Evolutionary conservation across 2,797 vertebrate species (phyloP), one percentile per base, ranked within the genome.

Genomic region (Eospalax fontanierii): DNA sequence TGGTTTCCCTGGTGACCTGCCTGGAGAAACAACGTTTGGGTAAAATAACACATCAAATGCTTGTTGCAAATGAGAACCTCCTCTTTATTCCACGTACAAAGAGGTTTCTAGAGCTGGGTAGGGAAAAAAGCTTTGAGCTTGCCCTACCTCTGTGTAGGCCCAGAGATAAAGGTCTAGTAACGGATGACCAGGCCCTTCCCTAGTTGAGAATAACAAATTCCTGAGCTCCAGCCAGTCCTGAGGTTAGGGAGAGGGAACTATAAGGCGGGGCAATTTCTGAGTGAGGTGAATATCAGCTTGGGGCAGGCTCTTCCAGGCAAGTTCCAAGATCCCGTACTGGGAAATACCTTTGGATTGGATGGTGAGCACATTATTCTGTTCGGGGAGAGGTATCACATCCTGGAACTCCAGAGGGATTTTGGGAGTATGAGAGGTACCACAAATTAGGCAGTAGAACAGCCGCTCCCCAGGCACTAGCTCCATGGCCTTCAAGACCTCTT

Each of bases 241-340:
- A n/a, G 46, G 57, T 95, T 81, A 95, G n/a, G 38, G 92, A 26
- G 30, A 21, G 6, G 87, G 89, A 57, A 80, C n/a, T 40, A 73
- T 28, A 2, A 82, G 28, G 2, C 66, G 57, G 24, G 84, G n/a
- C 14, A 85, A 1, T 87, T 93, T 75, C 22, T 90, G 66, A n/a
- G 70, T 73, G 40, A 96, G 95, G 63, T 90, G 80, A 92, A 43
- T 61, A n/a, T 97, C 92, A 35, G 95, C 24, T 26, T 83, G 89
- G 4, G 70, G 74, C 21, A 87, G 54, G 24, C 93, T 93, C 89
- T 96, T 95, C 97, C 97, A 98, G 79, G 90, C 94, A 71, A 97
- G 85, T 76, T 83, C 84, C 68, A 97, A 35, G 65, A 95, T 92
- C 38, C 97, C 97, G 35, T 94, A 97, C 1, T 16, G 79, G 38